A percentile compares a stretch with the other conserved stretches of the same genome.
phyloP scores from a whole-genome alignment of 2,888 invertebrate species.

The Drosophila neotestacea region DNA sequence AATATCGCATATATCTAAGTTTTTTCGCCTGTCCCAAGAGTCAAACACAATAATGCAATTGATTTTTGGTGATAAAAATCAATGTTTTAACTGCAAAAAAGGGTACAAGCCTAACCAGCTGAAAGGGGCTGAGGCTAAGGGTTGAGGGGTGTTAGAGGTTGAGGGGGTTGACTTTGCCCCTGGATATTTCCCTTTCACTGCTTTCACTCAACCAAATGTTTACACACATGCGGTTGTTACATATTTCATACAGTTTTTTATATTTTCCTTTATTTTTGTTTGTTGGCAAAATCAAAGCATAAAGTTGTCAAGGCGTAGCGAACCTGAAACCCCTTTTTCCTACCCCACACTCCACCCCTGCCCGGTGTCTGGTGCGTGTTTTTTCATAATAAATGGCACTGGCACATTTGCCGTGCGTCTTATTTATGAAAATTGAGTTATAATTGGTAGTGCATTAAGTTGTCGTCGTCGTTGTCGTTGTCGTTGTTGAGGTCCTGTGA shows the following conservation, averaged over 20 bases:
- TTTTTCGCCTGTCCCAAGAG: slow-evolving; percentile 39
- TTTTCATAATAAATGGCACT: slow-evolving; percentile 44
- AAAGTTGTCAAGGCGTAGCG: slow-evolving; percentile 78
- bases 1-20: slow-evolving; percentile 26
- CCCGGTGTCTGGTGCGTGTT: slow-evolving; percentile 47
- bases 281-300: slow-evolving; percentile 72
- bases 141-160: slow-evolving; percentile 10
- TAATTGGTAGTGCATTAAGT: slow-evolving; percentile 83
- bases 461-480: slow-evolving; percentile 62
- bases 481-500: slow-evolving; percentile 14
- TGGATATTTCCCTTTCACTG: slow-evolving; percentile 29
- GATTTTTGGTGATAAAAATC: slow-evolving; percentile 81
- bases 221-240: slow-evolving; percentile 81
- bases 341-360: slow-evolving; percentile 5
- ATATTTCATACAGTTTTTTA: slow-evolving; percentile 67
- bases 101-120: slow-evolving; percentile 54
- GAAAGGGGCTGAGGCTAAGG: slow-evolving; percentile 13
- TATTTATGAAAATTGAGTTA: slow-evolving; percentile 84
- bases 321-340: slow-evolving; percentile 54
- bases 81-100: slow-evolving; percentile 64
- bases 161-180: slow-evolving; percentile 7
- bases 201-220: slow-evolving; percentile 61
- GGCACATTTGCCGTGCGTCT: slow-evolving; percentile 46
- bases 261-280: slow-evolving; percentile 25
- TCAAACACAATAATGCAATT: slow-evolving; percentile 79